Percentiles rank a stretch among this genome's conserved stretches.
Evolutionary conservation across 2,797 vertebrate species (phyloP).

Genomic region (Tangara arthus): DNA sequence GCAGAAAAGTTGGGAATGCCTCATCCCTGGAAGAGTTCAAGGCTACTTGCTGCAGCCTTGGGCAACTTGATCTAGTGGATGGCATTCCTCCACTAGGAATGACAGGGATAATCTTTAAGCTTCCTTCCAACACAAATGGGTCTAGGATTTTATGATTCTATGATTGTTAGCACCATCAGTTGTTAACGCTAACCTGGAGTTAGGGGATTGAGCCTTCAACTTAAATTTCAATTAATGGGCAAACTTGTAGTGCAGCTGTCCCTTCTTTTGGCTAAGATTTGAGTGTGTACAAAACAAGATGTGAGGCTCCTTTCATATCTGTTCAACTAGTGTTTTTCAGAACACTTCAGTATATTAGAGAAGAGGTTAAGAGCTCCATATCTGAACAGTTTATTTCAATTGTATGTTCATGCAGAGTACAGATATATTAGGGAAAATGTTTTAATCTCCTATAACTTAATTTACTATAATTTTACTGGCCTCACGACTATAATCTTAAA

Average conservation of each 20-base stretch:
- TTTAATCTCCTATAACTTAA: not conserved
- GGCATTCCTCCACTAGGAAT: not conserved
- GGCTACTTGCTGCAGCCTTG: not conserved
- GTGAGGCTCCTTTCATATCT: not conserved
- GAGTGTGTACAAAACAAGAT: not conserved
- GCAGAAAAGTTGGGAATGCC: not conserved
- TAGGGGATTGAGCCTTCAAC: not conserved
- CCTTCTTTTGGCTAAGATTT: not conserved
- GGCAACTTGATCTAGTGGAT: not conserved
- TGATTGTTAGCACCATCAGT: not conserved
- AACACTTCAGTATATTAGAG: not conserved
- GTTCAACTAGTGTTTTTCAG: not conserved
- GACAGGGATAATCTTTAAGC: not conserved
- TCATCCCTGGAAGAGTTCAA: not conserved
- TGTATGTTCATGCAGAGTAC: not conserved
- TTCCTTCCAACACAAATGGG: not conserved
- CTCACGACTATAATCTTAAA: not conserved
- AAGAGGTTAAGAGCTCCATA: not conserved
- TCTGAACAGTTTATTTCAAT: not conserved
- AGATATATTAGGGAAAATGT: not conserved
- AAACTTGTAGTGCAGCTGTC: not conserved
- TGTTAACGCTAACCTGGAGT: not conserved
- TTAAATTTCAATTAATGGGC: not conserved
- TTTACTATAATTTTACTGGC: not conserved
- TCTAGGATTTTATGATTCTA: not conserved